phyloP scores from a whole-genome alignment of 2,113 vertebrate species.

The Embiotoca jacksoni region DNA sequence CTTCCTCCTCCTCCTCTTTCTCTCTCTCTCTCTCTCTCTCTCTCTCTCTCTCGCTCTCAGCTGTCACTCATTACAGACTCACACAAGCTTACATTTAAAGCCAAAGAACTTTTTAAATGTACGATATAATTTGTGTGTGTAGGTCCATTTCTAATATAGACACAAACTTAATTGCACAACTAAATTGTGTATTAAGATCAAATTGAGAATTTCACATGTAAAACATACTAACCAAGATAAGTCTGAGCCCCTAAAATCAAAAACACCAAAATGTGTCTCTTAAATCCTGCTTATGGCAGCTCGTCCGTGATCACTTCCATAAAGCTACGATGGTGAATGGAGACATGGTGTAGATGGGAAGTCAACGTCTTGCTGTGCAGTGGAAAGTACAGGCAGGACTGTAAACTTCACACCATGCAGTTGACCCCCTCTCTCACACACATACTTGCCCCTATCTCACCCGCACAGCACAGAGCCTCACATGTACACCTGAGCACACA shows the following conservation, averaged over 20 bases:
- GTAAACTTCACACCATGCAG: constrained; percentile 76
- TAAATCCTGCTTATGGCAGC: too few species aligned
- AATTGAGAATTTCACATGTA: neutral
- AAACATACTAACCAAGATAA: too few species aligned
- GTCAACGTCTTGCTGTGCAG: constrained; percentile 47
- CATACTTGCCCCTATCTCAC: constrained; percentile 13
- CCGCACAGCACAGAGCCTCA: constrained; percentile 17
- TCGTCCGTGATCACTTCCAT: neutral
- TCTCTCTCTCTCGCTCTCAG: constrained; percentile 23
- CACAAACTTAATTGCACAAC: constrained; percentile 2
- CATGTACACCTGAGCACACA: constrained; percentile 52
- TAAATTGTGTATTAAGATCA: neutral
- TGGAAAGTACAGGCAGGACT: constrained; percentile 60
- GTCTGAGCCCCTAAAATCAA: too few species aligned
- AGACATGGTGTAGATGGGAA: constrained; percentile 27
- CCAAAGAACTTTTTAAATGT: constrained; percentile 31
- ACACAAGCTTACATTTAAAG: constrained; percentile 47
- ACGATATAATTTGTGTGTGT: neutral
- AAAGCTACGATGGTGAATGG: neutral
- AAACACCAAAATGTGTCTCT: too few species aligned
- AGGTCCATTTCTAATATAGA: neutral
- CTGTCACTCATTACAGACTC: constrained; percentile 68
- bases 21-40: constrained; percentile 17
- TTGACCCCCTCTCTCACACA: constrained; percentile 24
- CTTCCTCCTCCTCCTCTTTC: constrained; percentile 1